These are phyloP conservation scores for Paelopatides confundens DNA, from an alignment of 53 echinoderm and acorn worm genomes.

Conservation along the genomic window DNA sequence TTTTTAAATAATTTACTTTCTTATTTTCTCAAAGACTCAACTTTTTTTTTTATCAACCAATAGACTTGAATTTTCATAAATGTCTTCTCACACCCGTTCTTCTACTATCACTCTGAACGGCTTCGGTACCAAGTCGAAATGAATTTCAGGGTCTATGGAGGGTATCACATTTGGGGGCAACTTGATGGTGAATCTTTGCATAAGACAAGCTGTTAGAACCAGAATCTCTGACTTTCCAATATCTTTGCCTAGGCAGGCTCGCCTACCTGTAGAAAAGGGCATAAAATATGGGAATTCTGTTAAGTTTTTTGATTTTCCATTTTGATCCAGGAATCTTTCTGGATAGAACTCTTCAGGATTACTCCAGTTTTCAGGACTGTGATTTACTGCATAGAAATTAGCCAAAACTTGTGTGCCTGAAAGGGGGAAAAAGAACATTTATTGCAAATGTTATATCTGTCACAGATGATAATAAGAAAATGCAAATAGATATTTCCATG, in stretches of 20 bases:
- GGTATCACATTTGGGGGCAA: slow-evolving; percentile 52
- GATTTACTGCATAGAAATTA: slow-evolving; percentile 94
- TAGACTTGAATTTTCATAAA: neutral
- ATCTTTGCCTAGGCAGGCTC: slow-evolving; percentile 95
- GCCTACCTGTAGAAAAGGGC: slow-evolving; percentile 96
- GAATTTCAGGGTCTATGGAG: slow-evolving; percentile 82
- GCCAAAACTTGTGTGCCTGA: slow-evolving; percentile 98
- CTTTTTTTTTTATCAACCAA: too few relatives aligned
- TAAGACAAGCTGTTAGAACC: slow-evolving; percentile 83
- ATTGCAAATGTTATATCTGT: neutral
- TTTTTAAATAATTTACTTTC: too few relatives aligned
- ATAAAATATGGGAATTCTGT: slow-evolving; percentile 88
- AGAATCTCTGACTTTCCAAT: slow-evolving; percentile 94
- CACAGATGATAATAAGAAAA: neutral
- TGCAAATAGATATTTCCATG: too few relatives aligned
- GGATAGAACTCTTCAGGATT: slow-evolving; percentile 85
- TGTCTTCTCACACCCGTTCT: neutral
- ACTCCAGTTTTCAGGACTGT: slow-evolving; percentile 75
- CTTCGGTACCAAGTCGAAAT: slow-evolving; percentile 94
- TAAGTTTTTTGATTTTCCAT: slow-evolving; percentile 77
- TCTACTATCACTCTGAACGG: slow-evolving; percentile 76
- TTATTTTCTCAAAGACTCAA: too few relatives aligned
- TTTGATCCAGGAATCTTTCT: slow-evolving; percentile 79
- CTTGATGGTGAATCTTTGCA: slow-evolving; percentile 77
- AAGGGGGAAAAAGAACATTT: neutral